phyloP scores from a whole-genome alignment of 2,113 vertebrate genomes.

The Sinocyclocheilus anshuiensis region DNA sequence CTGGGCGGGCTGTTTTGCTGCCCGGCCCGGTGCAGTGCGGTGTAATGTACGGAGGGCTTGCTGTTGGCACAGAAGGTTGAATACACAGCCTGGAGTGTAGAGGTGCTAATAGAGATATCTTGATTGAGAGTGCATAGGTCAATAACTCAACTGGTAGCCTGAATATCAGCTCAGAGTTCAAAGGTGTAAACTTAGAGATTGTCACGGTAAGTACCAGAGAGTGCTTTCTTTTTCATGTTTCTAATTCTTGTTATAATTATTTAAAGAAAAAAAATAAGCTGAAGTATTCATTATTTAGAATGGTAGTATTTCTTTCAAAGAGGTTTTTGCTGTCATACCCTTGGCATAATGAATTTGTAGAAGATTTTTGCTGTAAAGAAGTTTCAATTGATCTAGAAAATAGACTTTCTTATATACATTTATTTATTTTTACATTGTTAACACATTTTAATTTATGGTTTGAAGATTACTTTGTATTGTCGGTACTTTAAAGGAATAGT shows the following conservation, averaged over 20 bases:
- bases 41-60: slow-evolving; percentile 95
- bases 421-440: background rate
- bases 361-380: background rate
- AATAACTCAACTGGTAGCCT: slow-evolving; percentile 93
- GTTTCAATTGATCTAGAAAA: no score
- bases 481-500: background rate
- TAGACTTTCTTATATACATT: no score
- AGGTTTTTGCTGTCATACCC: background rate
- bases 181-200: slow-evolving; percentile 96
- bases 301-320: background rate
- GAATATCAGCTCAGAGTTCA: slow-evolving; percentile 99
- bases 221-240: slow-evolving; percentile 53
- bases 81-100: slow-evolving; percentile 99
- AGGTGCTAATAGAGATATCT: slow-evolving; percentile 94
- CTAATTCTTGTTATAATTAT: background rate
- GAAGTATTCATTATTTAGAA: no score
- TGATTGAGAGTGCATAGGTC: slow-evolving; percentile 98
- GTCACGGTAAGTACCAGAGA: slow-evolving; percentile 94
- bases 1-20: slow-evolving; percentile 73
- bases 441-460: background rate
- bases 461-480: background rate
- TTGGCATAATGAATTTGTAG: no score
- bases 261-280: no score
- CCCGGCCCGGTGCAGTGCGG: slow-evolving; percentile 86
- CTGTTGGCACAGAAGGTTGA: slow-evolving; percentile 93